A percentile compares a stretch with the other conserved stretches of the same genome.
Evolutionary conservation across 2,797 vertebrate species (phyloP).

Genomic region (Odontamblyopus rebecca): DNA sequence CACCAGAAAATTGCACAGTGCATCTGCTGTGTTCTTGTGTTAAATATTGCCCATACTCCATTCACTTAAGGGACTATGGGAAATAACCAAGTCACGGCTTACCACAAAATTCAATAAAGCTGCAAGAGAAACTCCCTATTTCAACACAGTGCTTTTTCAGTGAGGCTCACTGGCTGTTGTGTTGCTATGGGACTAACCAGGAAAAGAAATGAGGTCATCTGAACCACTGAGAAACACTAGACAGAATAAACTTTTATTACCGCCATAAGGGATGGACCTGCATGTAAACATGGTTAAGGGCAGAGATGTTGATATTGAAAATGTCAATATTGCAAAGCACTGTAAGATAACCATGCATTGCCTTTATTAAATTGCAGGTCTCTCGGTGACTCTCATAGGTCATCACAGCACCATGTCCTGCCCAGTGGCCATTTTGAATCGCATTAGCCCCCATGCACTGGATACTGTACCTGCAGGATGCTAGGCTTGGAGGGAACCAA

Average conservation of each 20-base stretch:
- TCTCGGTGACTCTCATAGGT: conserved; percentile 32
- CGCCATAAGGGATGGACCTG: background rate
- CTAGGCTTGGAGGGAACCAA: conserved; percentile 30
- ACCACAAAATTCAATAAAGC: background rate
- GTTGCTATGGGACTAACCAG: conserved; percentile 45
- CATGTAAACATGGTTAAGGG: background rate
- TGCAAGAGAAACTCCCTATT: background rate
- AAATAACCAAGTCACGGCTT: background rate
- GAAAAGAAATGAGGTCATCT: conserved; percentile 28
- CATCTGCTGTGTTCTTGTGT: background rate
- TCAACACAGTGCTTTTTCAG: background rate
- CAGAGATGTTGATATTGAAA: background rate
- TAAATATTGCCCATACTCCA: background rate
- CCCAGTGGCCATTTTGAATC: conserved; percentile 23
- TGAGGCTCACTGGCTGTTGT: conserved; percentile 4
- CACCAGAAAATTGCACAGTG: background rate
- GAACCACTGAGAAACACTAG: conserved; percentile 14
- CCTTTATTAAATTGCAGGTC: conserved; percentile 44
- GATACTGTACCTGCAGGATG: conserved; percentile 36
- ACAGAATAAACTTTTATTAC: background rate
- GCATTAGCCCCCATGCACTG: conserved; percentile 38
- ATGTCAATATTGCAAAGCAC: conserved; percentile 14
- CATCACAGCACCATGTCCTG: conserved; percentile 24
- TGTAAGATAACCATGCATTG: conserved; percentile 18
- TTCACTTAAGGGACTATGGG: background rate